Base-by-base conservation (phyloP, 1,140 invertebrate species). In the Nymphalis io region DNA sequence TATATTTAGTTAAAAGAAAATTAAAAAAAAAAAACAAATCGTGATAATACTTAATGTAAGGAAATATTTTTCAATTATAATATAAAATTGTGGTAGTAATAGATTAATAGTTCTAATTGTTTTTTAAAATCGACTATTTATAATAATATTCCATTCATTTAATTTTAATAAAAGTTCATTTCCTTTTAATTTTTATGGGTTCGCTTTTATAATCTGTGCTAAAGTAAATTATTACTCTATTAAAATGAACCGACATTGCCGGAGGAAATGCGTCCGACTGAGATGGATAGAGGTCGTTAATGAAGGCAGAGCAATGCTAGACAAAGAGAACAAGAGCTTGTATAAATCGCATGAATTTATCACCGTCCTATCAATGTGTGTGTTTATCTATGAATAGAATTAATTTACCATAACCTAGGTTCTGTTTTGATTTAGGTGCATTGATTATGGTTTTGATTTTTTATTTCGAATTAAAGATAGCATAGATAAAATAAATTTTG, bases 241-340 rank as follows among this genome's bases (percentile, higher is more conserved):
- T 64, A 72, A 66, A 68, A 64, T 68, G 65, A 60, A 44, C 48
- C 55, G 51, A 63, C 71, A 64, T 70, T 60, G 61, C 60, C 57
- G 60, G 48, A 68, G 66, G 71, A 68, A 71, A 68, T 72, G 68
- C 68, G 66, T 62, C 53, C 59, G 70, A 75, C 61, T 40, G 61
- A 74, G 72, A 76, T 72, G 62, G 75, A 76, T 76, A 62, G 70
- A 55, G 46, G 55, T 61, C 75, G 63, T 71, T 76, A 76, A 76
- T 76, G 75, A 65, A 58, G 57, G 40, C 62, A 42, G 42, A n/a
- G 57, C 61, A 33, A 39, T 39, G 65, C 38, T 67, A 67, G 44
- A 60, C 65, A 51, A 60, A 60, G 65, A 60, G 38, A 51, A 67
- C 15, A 38, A 15, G 61, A 48, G 46, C 62, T 13, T 53, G 21